phyloP scores from a whole-genome alignment of 2,888 invertebrate species.

The Drosophila nr. fundita region DNA sequence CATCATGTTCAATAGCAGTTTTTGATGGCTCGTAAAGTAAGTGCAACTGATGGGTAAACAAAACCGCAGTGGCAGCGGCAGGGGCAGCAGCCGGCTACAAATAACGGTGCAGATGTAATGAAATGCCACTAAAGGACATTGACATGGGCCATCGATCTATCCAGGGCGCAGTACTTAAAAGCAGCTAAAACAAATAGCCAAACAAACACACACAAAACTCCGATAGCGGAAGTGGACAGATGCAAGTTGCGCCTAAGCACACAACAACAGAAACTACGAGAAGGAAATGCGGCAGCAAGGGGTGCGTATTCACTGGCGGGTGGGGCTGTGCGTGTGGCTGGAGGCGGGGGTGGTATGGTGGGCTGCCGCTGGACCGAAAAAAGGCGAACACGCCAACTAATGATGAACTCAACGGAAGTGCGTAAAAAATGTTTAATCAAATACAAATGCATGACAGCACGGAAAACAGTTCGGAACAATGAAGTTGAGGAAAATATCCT shows the following conservation, averaged over 20 bases:
- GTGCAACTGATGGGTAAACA: slow-evolving; percentile 65
- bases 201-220: slow-evolving; percentile 36
- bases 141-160: slow-evolving; percentile 77
- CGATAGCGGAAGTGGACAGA: slow-evolving; percentile 79
- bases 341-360: slow-evolving; percentile 40
- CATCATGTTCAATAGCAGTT: slow-evolving; percentile 56
- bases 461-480: slow-evolving; percentile 47
- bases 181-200: slow-evolving; percentile 63
- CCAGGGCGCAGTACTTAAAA: slow-evolving; percentile 54
- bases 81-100: slow-evolving; percentile 18
- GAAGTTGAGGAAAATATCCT: slow-evolving; percentile 22
- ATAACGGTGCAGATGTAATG: slow-evolving; percentile 70
- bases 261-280: slow-evolving; percentile 41
- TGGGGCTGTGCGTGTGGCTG: slow-evolving; percentile 9
- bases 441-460: slow-evolving; percentile 78
- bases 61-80: slow-evolving; percentile 39
- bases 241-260: slow-evolving; percentile 75
- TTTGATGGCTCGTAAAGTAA: slow-evolving; percentile 63
- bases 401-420: slow-evolving; percentile 76
- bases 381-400: slow-evolving; percentile 66
- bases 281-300: slow-evolving; percentile 45
- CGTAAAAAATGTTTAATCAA: slow-evolving; percentile 82
- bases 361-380: slow-evolving; percentile 70
- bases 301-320: slow-evolving; percentile 41
- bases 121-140: slow-evolving; percentile 78